phyloP scores from a whole-genome alignment of 2,888 invertebrate species.

The Chrysotoxum bicinctum region DNA sequence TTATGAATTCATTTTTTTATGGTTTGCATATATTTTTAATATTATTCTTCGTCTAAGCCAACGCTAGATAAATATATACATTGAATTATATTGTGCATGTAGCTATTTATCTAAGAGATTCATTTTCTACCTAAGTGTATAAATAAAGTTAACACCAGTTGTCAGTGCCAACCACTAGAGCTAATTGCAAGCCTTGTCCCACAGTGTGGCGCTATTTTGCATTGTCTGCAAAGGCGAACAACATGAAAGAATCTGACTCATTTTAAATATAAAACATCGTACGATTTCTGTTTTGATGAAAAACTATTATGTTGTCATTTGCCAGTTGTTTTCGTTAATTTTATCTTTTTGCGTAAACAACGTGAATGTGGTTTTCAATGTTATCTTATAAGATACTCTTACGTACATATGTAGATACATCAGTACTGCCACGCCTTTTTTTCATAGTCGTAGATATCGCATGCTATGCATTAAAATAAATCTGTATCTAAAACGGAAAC shows the following conservation, averaged over 20 bases:
- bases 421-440: slow-evolving; percentile 40
- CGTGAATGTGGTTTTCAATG: neutral
- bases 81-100: too few relatives aligned
- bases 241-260: too few relatives aligned
- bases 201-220: slow-evolving; percentile 23
- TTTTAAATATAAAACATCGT: slow-evolving; percentile 33
- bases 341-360: slow-evolving; percentile 28
- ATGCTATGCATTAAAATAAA: slow-evolving; percentile 3
- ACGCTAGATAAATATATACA: too few relatives aligned
- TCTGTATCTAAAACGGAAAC: slow-evolving; percentile 19
- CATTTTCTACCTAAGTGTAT: neutral
- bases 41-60: too few relatives aligned
- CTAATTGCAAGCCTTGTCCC: neutral
- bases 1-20: too few relatives aligned
- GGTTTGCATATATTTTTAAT: too few relatives aligned
- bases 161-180: neutral
- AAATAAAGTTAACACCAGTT: neutral
- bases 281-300: slow-evolving; percentile 44
- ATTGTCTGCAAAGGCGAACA: neutral
- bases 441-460: neutral
- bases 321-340: neutral
- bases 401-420: neutral
- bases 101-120: too few relatives aligned
- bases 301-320: neutral
- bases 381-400: slow-evolving; percentile 8